Percentiles rank a stretch among this genome's conserved stretches.
Conservation (phyloP, 30 jellyfish, hydroid and myxozoan genomes). For the Clytia hemisphaerica region DNA sequence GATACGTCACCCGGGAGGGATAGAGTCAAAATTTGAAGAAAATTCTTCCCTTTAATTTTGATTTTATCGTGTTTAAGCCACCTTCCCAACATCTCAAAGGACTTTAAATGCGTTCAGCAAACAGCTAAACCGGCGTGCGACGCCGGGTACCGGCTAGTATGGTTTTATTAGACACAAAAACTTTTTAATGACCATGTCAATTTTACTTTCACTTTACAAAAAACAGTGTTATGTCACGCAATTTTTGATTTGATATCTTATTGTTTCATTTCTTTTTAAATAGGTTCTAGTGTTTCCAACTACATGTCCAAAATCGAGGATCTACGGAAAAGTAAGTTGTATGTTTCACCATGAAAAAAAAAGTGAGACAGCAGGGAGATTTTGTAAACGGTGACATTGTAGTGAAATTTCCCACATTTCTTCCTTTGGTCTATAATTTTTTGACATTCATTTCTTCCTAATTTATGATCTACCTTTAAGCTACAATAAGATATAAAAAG, state of each 20-base stretch:
- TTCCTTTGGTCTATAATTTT: not conserved
- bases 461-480: not conserved
- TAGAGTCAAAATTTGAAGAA: too few species aligned
- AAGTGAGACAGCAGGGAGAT: not conserved
- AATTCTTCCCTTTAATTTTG: too few species aligned
- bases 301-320: slow-evolving; percentile 77
- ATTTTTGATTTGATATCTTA: not conserved
- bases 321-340: slow-evolving; percentile 71
- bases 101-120: too few species aligned
- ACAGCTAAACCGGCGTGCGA: too few species aligned
- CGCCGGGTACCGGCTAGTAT: too few species aligned
- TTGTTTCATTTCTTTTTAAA: not conserved
- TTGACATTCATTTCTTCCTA: not conserved
- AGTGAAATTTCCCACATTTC: not conserved
- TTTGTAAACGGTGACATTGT: not conserved
- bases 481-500: not conserved
- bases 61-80: too few species aligned
- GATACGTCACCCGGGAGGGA: too few species aligned
- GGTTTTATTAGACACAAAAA: too few species aligned
- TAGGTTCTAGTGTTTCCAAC: slow-evolving; percentile 82
- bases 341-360: not conserved
- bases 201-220: not conserved
- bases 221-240: not conserved
- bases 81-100: too few species aligned
- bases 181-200: too few species aligned